A percentile compares a stretch with the other conserved stretches of the same genome.
phyloP scores from a whole-genome alignment of 2,797 vertebrate species.

The Xenopus petersii region DNA sequence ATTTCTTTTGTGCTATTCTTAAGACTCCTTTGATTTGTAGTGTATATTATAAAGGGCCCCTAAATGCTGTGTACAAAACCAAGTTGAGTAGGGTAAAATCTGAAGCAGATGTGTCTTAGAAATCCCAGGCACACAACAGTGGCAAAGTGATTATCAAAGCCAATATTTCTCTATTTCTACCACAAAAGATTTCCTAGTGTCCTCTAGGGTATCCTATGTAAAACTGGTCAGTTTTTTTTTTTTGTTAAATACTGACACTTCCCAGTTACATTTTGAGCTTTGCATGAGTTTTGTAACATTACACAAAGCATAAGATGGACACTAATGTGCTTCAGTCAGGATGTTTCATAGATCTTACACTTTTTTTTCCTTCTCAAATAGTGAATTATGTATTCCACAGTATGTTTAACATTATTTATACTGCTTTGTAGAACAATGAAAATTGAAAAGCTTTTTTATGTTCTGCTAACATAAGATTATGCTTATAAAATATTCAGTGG shows the following conservation, averaged over 20 bases:
- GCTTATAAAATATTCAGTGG: conserved; percentile 56
- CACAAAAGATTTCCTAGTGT: conserved; percentile 37
- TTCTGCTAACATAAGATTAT: conserved; percentile 67
- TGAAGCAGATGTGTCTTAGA: conserved; percentile 39
- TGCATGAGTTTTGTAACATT: conserved; percentile 6
- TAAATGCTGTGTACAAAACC: conserved; percentile 45
- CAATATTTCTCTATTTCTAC: conserved; percentile 42
- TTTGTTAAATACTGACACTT: conserved; percentile 33
- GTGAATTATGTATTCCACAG: conserved; percentile 39
- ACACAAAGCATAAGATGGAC: conserved; percentile 14
- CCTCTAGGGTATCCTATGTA: conserved; percentile 30
- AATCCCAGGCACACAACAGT: conserved; percentile 43
- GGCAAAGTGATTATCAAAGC: conserved; percentile 46
- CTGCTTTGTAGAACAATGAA: conserved; percentile 59
- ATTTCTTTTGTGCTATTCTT: conserved; percentile 31
- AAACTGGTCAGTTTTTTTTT: conserved; percentile 37
- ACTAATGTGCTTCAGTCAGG: conserved; percentile 29
- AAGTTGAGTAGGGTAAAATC: conserved; percentile 39
- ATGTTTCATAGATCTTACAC: conserved; percentile 20
- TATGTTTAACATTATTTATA: conserved; percentile 43
- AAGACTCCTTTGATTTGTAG: conserved; percentile 44
- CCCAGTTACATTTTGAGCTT: conserved; percentile 26
- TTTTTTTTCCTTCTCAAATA: conserved; percentile 15
- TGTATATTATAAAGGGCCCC: conserved; percentile 32
- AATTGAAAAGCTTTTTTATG: conserved; percentile 66